A percentile compares a stretch with the other conserved stretches of the same genome.
Evolutionary conservation across 2,797 vertebrate genomes (phyloP).

Genomic region (Allobates femoralis): DNA sequence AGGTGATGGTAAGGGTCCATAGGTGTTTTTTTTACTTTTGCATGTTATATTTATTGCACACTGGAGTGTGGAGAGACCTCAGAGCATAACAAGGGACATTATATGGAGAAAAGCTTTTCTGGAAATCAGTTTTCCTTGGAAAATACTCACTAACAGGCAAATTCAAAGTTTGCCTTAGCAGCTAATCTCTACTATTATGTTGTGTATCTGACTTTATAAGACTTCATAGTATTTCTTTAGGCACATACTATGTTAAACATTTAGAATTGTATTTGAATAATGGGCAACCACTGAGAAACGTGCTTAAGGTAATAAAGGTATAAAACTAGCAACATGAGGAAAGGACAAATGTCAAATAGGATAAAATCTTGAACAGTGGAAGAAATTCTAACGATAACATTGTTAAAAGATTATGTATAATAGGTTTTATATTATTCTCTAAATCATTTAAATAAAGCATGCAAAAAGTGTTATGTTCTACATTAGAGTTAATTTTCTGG

Average conservation of each 20-base stretch:
- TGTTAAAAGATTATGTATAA: slow-evolving; percentile 12
- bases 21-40: too few species aligned
- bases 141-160: too few species aligned
- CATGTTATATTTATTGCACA: too few species aligned
- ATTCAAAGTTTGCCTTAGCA: too few species aligned
- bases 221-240: neutral
- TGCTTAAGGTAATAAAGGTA: neutral
- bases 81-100: too few species aligned
- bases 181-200: too few species aligned
- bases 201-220: neutral
- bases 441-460: slow-evolving; percentile 47
- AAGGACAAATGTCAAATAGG: slow-evolving; percentile 16
- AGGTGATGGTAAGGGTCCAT: too few species aligned
- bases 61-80: too few species aligned
- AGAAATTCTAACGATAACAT: neutral
- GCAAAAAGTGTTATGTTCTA: slow-evolving; percentile 51
- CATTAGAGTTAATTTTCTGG: slow-evolving; percentile 49
- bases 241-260: slow-evolving; percentile 49
- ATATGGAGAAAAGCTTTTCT: too few species aligned
- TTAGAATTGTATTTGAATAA: neutral
- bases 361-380: slow-evolving; percentile 20
- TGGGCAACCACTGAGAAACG: neutral
- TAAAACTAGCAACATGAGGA: slow-evolving; percentile 33
- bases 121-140: too few species aligned
- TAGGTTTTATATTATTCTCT: slow-evolving; percentile 38